These are phyloP conservation scores for Lasaia peninsularis DNA, from an alignment of 1,140 invertebrate genomes.

Conservation along the genomic window DNA sequence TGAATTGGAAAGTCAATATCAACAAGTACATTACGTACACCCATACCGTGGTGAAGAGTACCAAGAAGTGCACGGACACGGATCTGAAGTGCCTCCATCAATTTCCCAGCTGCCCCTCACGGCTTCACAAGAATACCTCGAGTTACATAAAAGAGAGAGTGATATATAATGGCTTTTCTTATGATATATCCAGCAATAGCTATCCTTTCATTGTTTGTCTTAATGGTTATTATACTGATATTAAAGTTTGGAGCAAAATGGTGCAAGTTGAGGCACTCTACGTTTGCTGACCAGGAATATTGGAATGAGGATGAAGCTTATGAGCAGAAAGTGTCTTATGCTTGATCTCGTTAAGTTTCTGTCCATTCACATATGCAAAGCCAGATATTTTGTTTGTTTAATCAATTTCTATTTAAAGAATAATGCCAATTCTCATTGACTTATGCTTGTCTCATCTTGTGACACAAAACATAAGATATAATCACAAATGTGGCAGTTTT, in stretches of 20 bases:
- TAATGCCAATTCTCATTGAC: too few species aligned
- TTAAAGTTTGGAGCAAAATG: slow-evolving; percentile 83
- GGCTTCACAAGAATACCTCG: slow-evolving; percentile 81
- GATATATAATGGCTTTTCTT: slow-evolving; percentile 88
- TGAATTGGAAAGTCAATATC: slow-evolving; percentile 80
- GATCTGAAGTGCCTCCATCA: slow-evolving; percentile 45
- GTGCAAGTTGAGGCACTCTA: slow-evolving; percentile 82
- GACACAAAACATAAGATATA: too few species aligned
- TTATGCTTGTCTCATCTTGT: too few species aligned
- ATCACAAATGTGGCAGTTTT: too few species aligned
- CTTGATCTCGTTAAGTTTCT: slow-evolving; percentile 28
- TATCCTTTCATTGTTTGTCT: slow-evolving; percentile 83
- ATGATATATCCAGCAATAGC: slow-evolving; percentile 86
- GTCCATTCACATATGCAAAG: neutral
- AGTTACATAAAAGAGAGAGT: slow-evolving; percentile 88
- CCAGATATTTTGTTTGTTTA: too few species aligned
- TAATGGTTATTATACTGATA: slow-evolving; percentile 85
- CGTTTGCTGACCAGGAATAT: slow-evolving; percentile 67
- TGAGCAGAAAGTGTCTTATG: slow-evolving; percentile 67
- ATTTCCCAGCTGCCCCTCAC: slow-evolving; percentile 58
- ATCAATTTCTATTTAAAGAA: too few species aligned
- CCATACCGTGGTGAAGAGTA: slow-evolving; percentile 48
- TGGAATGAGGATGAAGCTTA: slow-evolving; percentile 61
- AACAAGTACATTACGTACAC: slow-evolving; percentile 42
- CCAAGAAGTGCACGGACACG: slow-evolving; percentile 41